These are phyloP conservation scores for Sylvicola fuscatus DNA, from an alignment of 2,888 invertebrate genomes.

Conservation along the genomic window DNA sequence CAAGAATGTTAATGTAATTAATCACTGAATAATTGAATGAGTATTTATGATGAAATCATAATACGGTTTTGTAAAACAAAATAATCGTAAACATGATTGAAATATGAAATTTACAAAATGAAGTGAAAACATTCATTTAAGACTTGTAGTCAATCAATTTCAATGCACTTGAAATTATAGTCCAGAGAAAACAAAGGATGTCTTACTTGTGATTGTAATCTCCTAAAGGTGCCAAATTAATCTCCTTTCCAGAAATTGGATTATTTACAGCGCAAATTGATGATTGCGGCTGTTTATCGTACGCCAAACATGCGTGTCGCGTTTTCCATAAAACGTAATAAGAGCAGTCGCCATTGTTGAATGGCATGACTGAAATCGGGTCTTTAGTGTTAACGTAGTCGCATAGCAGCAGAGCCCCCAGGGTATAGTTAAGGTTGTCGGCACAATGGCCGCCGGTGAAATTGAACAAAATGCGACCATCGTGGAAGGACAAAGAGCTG, in stretches of 20 bases:
- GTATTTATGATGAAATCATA: too few species aligned
- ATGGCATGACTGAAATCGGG: slow-evolving; percentile 14
- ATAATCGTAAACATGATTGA: too few species aligned
- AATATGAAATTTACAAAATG: too few species aligned
- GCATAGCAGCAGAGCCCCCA: slow-evolving; percentile 18
- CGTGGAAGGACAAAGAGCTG: slow-evolving; percentile 13
- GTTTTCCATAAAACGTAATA: slow-evolving; percentile 20
- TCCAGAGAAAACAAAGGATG: too few species aligned
- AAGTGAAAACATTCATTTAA: too few species aligned
- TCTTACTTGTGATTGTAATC: slow-evolving; percentile 17
- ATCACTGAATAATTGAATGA: too few species aligned
- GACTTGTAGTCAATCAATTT: too few species aligned
- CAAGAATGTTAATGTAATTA: too few species aligned
- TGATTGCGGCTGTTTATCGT: slow-evolving; percentile 14
- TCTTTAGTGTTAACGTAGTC: slow-evolving; percentile 19
- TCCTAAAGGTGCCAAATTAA: slow-evolving; percentile 19
- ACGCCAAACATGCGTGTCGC: slow-evolving; percentile 18
- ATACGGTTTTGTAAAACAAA: too few species aligned
- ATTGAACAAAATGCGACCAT: slow-evolving; percentile 19
- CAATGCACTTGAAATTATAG: too few species aligned
- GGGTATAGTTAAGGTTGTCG: slow-evolving; percentile 11
- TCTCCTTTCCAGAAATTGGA: slow-evolving; percentile 14
- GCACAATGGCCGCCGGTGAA: slow-evolving; percentile 18
- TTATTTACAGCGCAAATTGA: slow-evolving; percentile 18
- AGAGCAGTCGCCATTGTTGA: slow-evolving; percentile 16